Evolutionary conservation across 2,113 vertebrate species (phyloP).

Genomic region (Periophthalmodon schlosseri): DNA sequence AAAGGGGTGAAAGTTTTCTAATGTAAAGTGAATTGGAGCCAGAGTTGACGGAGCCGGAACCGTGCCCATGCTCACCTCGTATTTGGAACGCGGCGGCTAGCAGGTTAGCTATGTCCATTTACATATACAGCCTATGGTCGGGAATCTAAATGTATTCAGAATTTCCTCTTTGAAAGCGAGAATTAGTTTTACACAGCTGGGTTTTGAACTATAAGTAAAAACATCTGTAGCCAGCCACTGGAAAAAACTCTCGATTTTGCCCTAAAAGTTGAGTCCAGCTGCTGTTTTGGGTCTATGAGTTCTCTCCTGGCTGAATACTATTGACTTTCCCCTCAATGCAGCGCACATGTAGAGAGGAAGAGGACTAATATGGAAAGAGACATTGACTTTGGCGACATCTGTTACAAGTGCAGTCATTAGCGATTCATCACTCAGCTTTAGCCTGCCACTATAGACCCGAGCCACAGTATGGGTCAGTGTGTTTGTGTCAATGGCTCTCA

Average conservation of each 20-base stretch:
- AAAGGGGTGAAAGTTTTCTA: too few relatives aligned
- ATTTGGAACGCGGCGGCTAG: too few relatives aligned
- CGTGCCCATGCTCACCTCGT: too few relatives aligned
- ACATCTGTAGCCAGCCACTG: constrained; percentile 38
- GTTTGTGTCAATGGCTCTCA: constrained; percentile 49
- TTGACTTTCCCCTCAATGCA: constrained; percentile 42
- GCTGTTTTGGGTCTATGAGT: constrained; percentile 35
- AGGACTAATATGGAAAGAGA: constrained; percentile 23
- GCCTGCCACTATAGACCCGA: constrained; percentile 54
- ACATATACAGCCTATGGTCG: neutral
- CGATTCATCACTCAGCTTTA: constrained; percentile 45
- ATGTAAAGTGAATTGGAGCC: too few relatives aligned
- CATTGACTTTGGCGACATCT: constrained; percentile 63
- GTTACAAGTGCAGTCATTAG: constrained; percentile 64
- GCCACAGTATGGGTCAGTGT: constrained; percentile 64
- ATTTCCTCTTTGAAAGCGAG: constrained; percentile 40
- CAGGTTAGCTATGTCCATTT: too few relatives aligned
- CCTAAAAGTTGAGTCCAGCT: constrained; percentile 35
- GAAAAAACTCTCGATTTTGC: constrained; percentile 30
- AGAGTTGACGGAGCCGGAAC: too few relatives aligned
- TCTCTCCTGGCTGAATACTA: constrained; percentile 33
- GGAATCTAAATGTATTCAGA: constrained; percentile 41
- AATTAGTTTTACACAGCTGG: constrained; percentile 39
- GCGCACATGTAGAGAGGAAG: constrained; percentile 32
- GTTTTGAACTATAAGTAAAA: constrained; percentile 19